Percentiles rank a stretch among this genome's conserved stretches.
Conservation (phyloP, 1,140 invertebrate genomes). For the Bombus sylvicola region DNA sequence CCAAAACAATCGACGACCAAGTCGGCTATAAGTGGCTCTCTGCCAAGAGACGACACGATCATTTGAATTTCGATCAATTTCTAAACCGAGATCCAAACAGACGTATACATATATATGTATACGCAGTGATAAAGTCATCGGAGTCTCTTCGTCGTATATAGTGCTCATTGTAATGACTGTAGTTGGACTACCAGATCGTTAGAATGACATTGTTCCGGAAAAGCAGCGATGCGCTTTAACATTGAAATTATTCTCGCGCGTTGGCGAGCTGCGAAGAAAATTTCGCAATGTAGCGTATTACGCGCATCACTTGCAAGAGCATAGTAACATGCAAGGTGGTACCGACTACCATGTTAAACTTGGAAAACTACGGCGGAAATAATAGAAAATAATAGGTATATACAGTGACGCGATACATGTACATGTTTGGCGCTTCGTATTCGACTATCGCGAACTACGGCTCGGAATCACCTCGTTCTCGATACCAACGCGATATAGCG, state of each 20-base stretch:
- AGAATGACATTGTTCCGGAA: background rate
- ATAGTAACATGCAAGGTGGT: background rate
- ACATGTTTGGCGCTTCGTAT: too few relatives aligned
- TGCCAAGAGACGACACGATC: background rate
- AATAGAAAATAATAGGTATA: background rate
- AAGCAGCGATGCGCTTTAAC: background rate
- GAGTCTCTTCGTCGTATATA: background rate
- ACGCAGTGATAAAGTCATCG: background rate
- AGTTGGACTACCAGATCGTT: background rate
- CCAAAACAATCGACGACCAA: background rate
- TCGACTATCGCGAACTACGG: background rate
- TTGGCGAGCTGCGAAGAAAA: conserved; percentile 1
- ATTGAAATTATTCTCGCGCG: conserved; percentile 24
- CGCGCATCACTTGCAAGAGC: conserved; percentile 22
- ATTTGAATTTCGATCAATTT: background rate
- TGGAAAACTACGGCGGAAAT: background rate
- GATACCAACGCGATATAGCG: background rate
- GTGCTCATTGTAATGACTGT: background rate
- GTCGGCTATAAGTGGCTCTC: background rate
- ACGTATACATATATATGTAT: too few relatives aligned
- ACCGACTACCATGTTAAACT: background rate
- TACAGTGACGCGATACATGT: background rate
- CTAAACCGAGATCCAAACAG: too few relatives aligned
- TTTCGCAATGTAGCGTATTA: conserved; percentile 30
- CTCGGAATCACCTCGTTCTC: background rate